These are phyloP conservation scores for Anguilla japonica DNA, from an alignment of 2,113 vertebrate species.

Conservation along the genomic window DNA sequence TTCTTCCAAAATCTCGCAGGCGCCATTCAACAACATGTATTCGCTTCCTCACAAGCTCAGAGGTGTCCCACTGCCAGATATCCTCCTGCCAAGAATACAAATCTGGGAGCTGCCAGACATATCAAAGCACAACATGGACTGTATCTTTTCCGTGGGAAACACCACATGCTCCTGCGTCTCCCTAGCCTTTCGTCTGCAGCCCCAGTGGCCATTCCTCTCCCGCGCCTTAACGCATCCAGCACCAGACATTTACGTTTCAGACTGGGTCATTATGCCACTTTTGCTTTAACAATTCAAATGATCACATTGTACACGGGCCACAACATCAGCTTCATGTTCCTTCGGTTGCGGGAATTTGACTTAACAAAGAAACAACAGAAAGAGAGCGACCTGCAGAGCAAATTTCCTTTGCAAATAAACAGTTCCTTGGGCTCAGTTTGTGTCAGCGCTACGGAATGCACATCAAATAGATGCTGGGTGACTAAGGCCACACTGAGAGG, in stretches of 20 bases:
- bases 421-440: background rate
- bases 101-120: background rate
- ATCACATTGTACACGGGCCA: background rate
- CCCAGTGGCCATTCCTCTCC: background rate
- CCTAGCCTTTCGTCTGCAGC: background rate
- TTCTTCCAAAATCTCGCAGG: background rate
- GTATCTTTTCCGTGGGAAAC: conserved; percentile 6
- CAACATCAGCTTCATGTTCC: background rate
- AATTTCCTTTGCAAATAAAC: background rate
- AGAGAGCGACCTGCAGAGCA: background rate
- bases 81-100: background rate
- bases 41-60: background rate
- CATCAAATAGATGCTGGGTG: background rate
- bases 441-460: background rate
- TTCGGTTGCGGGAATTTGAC: background rate
- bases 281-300: background rate
- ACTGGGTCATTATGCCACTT: background rate
- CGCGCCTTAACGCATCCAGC: background rate
- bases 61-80: background rate
- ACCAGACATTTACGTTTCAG: conserved; percentile 16
- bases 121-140: background rate
- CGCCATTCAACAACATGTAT: background rate
- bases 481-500: background rate
- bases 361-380: background rate
- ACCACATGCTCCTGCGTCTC: background rate